A percentile compares a stretch with the other conserved stretches of the same genome.
Conservation (phyloP, 1,140 invertebrate genomes). For the Penaeus indicus region DNA sequence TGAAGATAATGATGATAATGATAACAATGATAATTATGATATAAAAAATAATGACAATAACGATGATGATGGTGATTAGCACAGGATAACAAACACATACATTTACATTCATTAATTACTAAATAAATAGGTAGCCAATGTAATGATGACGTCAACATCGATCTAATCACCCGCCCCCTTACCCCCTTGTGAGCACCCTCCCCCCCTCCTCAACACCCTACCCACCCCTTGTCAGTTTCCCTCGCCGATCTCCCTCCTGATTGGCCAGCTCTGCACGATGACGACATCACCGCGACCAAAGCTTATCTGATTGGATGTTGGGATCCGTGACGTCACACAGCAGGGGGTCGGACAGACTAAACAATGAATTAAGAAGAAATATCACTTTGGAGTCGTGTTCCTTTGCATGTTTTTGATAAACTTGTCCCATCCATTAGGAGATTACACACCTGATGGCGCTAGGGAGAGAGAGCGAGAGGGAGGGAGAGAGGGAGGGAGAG, state of each 20-base stretch:
- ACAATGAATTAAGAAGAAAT: constrained; percentile 32
- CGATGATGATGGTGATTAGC: too few species aligned
- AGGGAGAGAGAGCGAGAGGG: neutral
- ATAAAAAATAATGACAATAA: too few species aligned
- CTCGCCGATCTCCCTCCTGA: neutral
- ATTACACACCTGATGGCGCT: constrained; percentile 16
- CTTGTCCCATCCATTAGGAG: constrained; percentile 33
- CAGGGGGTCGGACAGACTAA: constrained; percentile 4
- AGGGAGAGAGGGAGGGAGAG: neutral
- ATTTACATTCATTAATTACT: too few species aligned
- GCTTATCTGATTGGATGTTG: constrained; percentile 38
- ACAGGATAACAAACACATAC: too few species aligned
- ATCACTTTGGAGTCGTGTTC: constrained; percentile 11
- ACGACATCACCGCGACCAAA: neutral
- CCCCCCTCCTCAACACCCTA: too few species aligned
- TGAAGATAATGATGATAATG: too few species aligned
- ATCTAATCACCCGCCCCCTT: too few species aligned
- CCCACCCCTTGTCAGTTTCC: neutral
- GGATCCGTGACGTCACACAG: constrained; percentile 34
- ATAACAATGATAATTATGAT: too few species aligned
- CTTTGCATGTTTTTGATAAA: constrained; percentile 37
- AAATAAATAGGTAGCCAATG: too few species aligned
- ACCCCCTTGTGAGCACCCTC: too few species aligned
- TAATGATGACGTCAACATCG: too few species aligned
- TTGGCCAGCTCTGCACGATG: constrained; percentile 29